Conservation (phyloP, 2,113 vertebrate genomes). For the Cygnus buccinator region DNA sequence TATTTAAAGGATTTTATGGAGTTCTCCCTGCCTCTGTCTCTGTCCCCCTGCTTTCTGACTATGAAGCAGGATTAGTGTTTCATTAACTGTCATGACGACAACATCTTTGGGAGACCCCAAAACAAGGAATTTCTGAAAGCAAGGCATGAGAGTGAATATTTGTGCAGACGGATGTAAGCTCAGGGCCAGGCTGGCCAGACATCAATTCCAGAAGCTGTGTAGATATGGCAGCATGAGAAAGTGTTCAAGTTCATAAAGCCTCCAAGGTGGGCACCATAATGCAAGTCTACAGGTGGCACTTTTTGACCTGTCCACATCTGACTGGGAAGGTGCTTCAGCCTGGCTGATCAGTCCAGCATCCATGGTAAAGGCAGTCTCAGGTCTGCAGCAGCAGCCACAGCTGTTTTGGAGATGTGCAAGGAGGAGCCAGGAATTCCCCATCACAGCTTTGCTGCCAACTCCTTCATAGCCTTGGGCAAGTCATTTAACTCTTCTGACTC, state of each 20-base stretch:
- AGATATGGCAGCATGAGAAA: not conserved
- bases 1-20: not conserved
- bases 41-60: not conserved
- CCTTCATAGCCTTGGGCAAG: not conserved
- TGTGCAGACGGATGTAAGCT: not conserved
- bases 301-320: not conserved
- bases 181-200: not conserved
- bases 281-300: not conserved
- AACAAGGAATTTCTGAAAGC: not conserved
- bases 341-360: not conserved
- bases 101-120: not conserved
- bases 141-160: not conserved
- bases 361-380: not conserved
- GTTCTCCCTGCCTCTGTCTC: not conserved
- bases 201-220: not conserved
- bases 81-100: not conserved
- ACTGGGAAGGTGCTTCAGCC: not conserved
- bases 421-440: conserved; percentile 63
- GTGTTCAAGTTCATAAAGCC: not conserved
- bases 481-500: conserved; percentile 42
- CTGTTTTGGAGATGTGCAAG: conserved; percentile 34
- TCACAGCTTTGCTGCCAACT: conserved; percentile 30
- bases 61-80: not conserved
- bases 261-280: accelerated
- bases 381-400: conserved; percentile 31